phyloP scores from a whole-genome alignment of 2,113 vertebrate genomes.

The Seriola quinqueradiata region DNA sequence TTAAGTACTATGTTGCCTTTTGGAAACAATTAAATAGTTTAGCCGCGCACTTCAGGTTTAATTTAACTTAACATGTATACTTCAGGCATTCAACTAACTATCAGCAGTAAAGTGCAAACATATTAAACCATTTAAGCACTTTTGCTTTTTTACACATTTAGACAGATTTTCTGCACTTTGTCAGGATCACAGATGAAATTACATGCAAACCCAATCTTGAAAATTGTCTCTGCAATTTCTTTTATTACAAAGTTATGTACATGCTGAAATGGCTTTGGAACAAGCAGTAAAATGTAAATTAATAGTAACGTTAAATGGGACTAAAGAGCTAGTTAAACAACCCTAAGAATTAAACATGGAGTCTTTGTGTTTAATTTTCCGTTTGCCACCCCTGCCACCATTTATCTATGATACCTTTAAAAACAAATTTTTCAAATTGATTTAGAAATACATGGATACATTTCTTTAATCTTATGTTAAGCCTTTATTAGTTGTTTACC shows the following conservation, averaged over 20 bases:
- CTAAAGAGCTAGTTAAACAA: too few relatives aligned
- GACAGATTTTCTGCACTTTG: background rate
- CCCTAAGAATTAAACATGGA: too few relatives aligned
- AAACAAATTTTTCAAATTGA: background rate
- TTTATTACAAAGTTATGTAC: constrained; percentile 8
- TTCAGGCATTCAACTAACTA: background rate
- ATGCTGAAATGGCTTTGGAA: background rate
- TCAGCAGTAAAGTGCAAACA: constrained; percentile 9
- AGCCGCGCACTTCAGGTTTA: constrained; percentile 28
- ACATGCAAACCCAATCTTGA: background rate
- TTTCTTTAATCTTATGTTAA: background rate
- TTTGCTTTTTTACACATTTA: background rate
- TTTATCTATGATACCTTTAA: background rate
- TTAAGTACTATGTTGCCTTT: background rate
- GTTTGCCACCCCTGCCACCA: too few relatives aligned
- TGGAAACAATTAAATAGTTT: background rate
- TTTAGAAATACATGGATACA: background rate
- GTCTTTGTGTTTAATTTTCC: too few relatives aligned
- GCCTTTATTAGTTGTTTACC: background rate
- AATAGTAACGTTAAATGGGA: too few relatives aligned
- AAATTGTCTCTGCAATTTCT: background rate
- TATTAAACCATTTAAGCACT: background rate
- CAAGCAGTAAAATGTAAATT: background rate
- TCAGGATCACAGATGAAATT: background rate
- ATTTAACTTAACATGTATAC: constrained; percentile 2